Evolutionary conservation across 1,140 invertebrate genomes (phyloP).

Genomic region (Drosophila leontia): DNA sequence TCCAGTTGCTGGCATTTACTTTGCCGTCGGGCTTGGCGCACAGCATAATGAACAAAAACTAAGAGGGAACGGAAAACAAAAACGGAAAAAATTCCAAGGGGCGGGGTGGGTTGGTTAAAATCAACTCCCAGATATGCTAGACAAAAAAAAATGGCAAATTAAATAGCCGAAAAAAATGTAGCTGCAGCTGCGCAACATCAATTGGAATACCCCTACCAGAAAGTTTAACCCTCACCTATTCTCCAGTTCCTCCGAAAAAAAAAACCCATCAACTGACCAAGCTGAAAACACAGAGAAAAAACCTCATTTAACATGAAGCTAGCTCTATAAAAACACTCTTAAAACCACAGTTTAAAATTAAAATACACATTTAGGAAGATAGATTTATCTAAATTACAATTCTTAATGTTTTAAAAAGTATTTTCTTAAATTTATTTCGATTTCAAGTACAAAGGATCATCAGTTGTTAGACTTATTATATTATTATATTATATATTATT

Average conservation of each 20-base stretch:
- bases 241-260: conserved; percentile 12
- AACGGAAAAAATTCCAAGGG: conserved; percentile 6
- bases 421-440: not conserved
- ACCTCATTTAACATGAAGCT: not conserved
- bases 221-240: conserved; percentile 42
- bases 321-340: not conserved
- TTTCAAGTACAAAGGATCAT: too few species aligned
- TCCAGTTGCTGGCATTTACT: conserved; percentile 76
- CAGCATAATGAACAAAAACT: conserved; percentile 80
- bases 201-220: conserved; percentile 37
- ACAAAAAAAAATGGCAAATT: conserved; percentile 76
- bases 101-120: conserved; percentile 22
- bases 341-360: not conserved
- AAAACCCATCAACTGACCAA: conserved; percentile 12
- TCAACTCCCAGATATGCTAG: conserved; percentile 66
- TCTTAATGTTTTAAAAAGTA: not conserved
- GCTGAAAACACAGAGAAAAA: conserved; percentile 6
- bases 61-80: conserved; percentile 46
- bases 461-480: rapidly evolving
- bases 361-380: not conserved
- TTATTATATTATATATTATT: too few species aligned
- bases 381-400: not conserved
- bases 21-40: conserved; percentile 76
- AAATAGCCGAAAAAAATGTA: conserved; percentile 78
- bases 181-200: conserved; percentile 48